Evolutionary conservation across 2,888 invertebrate genomes (phyloP).

Genomic region (Microdon myrmicae): DNA sequence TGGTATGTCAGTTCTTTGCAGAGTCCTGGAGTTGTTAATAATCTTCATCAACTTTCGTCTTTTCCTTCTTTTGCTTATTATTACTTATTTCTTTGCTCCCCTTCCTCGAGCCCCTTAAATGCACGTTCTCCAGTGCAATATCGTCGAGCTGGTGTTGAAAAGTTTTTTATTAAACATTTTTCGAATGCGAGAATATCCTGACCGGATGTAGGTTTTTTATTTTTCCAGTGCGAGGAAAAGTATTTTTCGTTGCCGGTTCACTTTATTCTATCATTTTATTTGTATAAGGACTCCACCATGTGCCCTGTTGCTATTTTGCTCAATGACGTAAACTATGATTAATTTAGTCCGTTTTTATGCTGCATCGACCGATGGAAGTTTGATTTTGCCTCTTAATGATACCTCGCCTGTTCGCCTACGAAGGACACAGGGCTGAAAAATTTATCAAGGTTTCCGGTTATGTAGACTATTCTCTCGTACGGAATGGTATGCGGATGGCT

Average conservation of each 20-base stretch:
- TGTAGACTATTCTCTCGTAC: no score
- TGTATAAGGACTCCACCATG: background rate
- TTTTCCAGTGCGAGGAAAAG: slow-evolving; percentile 24
- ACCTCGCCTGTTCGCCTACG: slow-evolving; percentile 11
- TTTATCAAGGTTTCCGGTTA: slow-evolving; percentile 26
- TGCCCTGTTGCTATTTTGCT: slow-evolving; percentile 22
- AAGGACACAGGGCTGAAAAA: slow-evolving; percentile 13
- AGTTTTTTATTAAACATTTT: slow-evolving; percentile 40
- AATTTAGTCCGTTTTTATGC: slow-evolving; percentile 33
- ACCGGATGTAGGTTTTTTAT: slow-evolving; percentile 23
- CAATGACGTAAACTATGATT: slow-evolving; percentile 38
- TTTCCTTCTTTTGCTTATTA: background rate
- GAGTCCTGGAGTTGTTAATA: slow-evolving; percentile 21
- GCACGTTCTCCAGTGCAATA: slow-evolving; percentile 32
- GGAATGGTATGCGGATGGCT: no score
- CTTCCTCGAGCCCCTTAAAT: slow-evolving; percentile 29
- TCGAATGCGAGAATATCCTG: slow-evolving; percentile 23
- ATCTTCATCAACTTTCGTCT: slow-evolving; percentile 18
- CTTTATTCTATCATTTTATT: background rate
- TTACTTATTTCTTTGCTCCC: background rate
- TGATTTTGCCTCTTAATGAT: slow-evolving; percentile 36
- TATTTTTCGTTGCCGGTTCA: slow-evolving; percentile 3
- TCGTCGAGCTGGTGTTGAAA: slow-evolving; percentile 28
- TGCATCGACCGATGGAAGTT: slow-evolving; percentile 30
- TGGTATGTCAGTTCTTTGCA: slow-evolving; percentile 26